These are phyloP conservation scores for Carlito syrichta DNA, from an alignment of 2,113 vertebrate species.

Conservation along the genomic window DNA sequence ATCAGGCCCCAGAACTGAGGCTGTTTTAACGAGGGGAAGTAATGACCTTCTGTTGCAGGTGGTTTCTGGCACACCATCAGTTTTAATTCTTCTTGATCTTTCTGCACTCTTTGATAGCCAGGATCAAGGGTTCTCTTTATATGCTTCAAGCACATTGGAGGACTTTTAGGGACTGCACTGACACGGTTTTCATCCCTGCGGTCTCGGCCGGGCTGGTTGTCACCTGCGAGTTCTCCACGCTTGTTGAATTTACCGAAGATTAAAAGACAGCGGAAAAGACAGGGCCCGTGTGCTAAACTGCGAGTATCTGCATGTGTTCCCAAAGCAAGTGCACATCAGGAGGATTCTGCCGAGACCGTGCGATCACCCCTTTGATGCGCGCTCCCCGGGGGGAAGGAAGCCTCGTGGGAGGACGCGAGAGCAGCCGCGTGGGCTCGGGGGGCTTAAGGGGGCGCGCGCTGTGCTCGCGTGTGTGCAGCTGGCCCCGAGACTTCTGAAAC, in stretches of 20 bases:
- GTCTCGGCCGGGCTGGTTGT: conserved; percentile 78
- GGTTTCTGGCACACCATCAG: conserved; percentile 85
- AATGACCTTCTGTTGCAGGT: conserved; percentile 86
- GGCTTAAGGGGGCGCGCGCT: conserved; percentile 61
- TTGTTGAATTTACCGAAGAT: conserved; percentile 87
- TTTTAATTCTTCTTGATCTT: conserved; percentile 89
- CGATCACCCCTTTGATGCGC: conserved; percentile 80
- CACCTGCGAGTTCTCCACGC: conserved; percentile 81
- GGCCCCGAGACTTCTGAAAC: conserved; percentile 5
- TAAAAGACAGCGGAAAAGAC: conserved; percentile 83
- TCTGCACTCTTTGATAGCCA: conserved; percentile 86
- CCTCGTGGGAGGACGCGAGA: conserved; percentile 62
- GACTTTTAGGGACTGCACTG: conserved; percentile 83
- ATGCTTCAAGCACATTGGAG: conserved; percentile 80
- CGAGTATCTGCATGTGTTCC: conserved; percentile 76
- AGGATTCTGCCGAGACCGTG: conserved; percentile 67
- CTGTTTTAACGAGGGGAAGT: conserved; percentile 85
- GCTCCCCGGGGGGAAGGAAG: conserved; percentile 59
- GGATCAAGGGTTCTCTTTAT: conserved; percentile 86
- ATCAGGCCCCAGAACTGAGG: conserved; percentile 84
- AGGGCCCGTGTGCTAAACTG: conserved; percentile 67
- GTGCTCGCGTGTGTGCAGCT: not conserved
- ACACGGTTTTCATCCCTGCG: conserved; percentile 82
- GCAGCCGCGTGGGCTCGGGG: conserved; percentile 40
- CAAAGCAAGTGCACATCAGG: conserved; percentile 74